These are phyloP conservation scores for Sitta carolinensis DNA, from an alignment of 2,797 vertebrate genomes.

Conservation along the genomic window DNA sequence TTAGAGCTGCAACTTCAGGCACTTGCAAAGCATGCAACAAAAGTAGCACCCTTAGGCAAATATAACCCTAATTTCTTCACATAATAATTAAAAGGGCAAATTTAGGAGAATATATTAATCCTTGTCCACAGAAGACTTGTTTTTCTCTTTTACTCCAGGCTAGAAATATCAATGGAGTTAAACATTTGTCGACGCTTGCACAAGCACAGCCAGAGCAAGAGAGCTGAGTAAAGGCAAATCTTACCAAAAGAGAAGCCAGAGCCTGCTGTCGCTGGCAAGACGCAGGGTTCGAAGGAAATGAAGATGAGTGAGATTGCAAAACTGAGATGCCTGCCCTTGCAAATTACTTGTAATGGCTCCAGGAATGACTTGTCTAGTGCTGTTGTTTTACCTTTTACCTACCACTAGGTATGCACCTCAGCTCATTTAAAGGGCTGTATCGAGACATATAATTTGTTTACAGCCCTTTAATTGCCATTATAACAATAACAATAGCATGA, in stretches of 20 bases:
- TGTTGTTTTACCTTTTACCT: constrained; percentile 56
- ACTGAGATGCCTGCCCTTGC: neutral
- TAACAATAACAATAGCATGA: neutral
- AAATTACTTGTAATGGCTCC: constrained; percentile 19
- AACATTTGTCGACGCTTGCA: neutral
- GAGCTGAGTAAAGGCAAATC: neutral
- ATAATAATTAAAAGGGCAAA: neutral
- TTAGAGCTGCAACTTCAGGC: neutral
- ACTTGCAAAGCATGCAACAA: neutral
- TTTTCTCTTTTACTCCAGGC: neutral
- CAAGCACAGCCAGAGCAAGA: neutral
- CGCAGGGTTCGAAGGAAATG: neutral
- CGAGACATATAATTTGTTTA: constrained; percentile 25
- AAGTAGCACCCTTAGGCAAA: neutral
- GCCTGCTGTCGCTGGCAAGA: neutral
- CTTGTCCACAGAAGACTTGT: neutral
- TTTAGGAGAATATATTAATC: neutral
- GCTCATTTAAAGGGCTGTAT: neutral
- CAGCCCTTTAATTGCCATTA: constrained; percentile 7
- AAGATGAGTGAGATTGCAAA: constrained; percentile 33
- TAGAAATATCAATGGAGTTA: neutral
- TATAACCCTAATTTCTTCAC: neutral
- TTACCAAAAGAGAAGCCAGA: neutral
- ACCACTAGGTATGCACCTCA: constrained; percentile 13
- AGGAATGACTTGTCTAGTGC: constrained; percentile 27